Evolutionary conservation across 2,113 vertebrate species (phyloP).

Genomic region (Neoarius graeffei): DNA sequence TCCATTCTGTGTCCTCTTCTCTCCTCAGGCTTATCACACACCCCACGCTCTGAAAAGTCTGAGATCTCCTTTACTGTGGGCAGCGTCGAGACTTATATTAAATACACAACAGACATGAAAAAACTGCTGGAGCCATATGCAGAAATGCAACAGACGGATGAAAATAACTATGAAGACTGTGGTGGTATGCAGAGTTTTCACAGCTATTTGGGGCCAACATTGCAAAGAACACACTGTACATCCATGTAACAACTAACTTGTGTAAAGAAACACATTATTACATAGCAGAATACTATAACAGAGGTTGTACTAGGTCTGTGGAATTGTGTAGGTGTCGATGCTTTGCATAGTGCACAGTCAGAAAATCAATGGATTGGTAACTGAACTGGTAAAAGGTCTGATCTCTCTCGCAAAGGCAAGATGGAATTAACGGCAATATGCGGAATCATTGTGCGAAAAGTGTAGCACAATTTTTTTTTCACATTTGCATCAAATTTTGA

Average conservation of each 20-base stretch:
- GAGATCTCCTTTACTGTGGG: slow-evolving; percentile 77
- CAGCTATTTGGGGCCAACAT: not conserved
- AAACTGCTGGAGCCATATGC: slow-evolving; percentile 74
- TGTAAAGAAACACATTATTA: not conserved
- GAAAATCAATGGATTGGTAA: not conserved
- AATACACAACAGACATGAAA: slow-evolving; percentile 64
- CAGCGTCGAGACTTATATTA: slow-evolving; percentile 47
- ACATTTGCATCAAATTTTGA: not conserved
- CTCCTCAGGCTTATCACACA: slow-evolving; percentile 74
- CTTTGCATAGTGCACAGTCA: not conserved
- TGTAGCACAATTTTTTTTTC: not conserved
- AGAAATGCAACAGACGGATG: slow-evolving; percentile 56
- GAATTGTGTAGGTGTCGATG: not conserved
- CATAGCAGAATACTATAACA: not conserved
- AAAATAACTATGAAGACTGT: slow-evolving; percentile 77
- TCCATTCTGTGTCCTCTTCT: not conserved
- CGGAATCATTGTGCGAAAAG: not conserved
- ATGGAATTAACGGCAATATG: not conserved
- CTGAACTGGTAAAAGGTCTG: not conserved
- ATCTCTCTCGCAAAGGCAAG: not conserved
- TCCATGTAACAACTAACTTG: not conserved
- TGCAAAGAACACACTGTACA: not conserved
- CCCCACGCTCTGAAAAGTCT: slow-evolving; percentile 72
- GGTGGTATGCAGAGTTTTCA: slow-evolving; percentile 70
- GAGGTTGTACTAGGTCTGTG: not conserved